Evolutionary conservation across 2,888 invertebrate genomes (phyloP), one percentile per base, ranked within the genome.

Genomic region (Scaptomyza polygonia): DNA sequence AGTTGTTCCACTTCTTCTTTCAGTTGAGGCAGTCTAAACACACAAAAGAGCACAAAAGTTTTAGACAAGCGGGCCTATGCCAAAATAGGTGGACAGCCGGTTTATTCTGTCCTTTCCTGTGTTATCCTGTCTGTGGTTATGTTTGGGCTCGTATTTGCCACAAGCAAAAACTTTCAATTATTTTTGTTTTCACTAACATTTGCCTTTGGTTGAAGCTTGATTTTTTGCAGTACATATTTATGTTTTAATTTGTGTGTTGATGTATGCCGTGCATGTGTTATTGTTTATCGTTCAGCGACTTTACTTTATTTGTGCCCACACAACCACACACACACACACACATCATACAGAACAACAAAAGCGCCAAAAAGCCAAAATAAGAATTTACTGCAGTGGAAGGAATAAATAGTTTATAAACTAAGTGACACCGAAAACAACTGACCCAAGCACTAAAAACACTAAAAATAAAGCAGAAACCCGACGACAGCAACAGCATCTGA

Each of bases 321-420:
- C 69, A 34, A 72, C 58, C 52, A 49, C 21, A 21, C 21, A 21
- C 21, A 21, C 72, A 48, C 66, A 14, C 73, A 49, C 66, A 62
- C 53, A 54, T 59, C 16, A 58, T 32, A 34, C 11, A 51, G 45
- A 16, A 57, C 61, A 71, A 73, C 66, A 76, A 77, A 53, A 67
- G 72, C 68, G 52, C 66, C 25, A 25, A 79, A 78, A 79, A 81
- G 72, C 79, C 79, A 75, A 78, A 78, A 82, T 79, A 72, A 80
- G 81, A 81, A 81, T 84, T 81, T 81, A 83, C 80, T 81, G 84
- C 80, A 83, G 77, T 81, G 81, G 66, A 81, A 80, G 71, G 74
- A 80, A 83, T 81, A 83, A 81, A 81, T 83, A 84, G 81, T 84
- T 77, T 80, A 81, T 83, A 83, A 83, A 81, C 81, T 83, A 81